These are phyloP conservation scores for Mayetiola destructor DNA, from an alignment of 2,888 invertebrate genomes.

Conservation along the genomic window DNA sequence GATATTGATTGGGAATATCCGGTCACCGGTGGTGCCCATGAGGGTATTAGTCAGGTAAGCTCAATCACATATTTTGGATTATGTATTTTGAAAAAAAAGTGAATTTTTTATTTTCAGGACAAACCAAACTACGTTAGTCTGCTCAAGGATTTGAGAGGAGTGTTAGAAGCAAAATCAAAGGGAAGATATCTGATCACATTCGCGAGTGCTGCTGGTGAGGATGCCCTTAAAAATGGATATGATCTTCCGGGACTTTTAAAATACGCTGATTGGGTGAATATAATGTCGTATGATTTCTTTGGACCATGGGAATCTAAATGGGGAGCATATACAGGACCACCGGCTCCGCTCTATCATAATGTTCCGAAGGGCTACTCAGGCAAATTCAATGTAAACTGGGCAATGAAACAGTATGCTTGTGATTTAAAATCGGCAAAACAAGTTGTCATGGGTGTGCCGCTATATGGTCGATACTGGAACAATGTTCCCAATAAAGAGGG, in stretches of 20 bases:
- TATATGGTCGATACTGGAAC: conserved; percentile 5
- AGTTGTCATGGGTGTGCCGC: conserved; percentile 9
- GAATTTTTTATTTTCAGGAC: background rate
- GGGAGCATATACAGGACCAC: conserved; percentile 11
- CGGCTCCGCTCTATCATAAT: background rate
- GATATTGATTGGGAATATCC: conserved; percentile 12
- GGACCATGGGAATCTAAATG: background rate
- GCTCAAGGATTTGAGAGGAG: background rate
- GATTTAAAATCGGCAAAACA: background rate
- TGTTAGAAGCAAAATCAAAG: background rate
- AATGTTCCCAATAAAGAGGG: background rate
- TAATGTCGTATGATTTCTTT: conserved; percentile 10
- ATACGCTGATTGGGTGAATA: background rate
- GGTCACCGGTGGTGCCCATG: conserved; percentile 2
- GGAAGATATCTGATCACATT: background rate
- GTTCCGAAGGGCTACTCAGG: background rate
- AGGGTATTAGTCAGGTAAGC: background rate
- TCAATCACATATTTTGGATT: background rate
- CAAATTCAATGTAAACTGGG: conserved; percentile 1
- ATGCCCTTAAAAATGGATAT: background rate
- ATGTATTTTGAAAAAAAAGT: background rate
- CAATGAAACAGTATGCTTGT: conserved; percentile 4
- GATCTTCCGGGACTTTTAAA: background rate
- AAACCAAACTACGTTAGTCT: background rate
- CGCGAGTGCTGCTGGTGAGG: conserved; percentile 2